Conservation (phyloP, 2,797 vertebrate species). For the Aphelocoma californica region DNA sequence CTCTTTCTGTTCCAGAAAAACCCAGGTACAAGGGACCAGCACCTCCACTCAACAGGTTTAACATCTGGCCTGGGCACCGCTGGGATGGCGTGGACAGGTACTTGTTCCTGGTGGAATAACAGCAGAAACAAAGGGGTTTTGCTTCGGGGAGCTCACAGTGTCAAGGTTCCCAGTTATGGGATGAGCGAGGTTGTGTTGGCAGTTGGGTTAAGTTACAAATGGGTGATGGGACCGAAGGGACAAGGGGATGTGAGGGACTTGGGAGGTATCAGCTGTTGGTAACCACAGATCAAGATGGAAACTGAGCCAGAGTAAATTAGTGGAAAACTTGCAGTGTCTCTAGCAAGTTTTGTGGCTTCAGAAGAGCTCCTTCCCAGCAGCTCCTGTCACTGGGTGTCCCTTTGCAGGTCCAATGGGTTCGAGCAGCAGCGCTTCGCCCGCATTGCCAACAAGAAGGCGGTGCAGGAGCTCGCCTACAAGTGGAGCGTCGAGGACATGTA, state of each 20-base stretch:
- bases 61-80: conserved; percentile 91
- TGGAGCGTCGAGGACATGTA: conserved; percentile 99
- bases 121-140: rapidly evolving
- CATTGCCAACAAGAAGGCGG: conserved; percentile 88
- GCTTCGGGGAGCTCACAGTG: rapidly evolving
- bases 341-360: rapidly evolving
- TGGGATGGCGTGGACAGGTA: conserved; percentile 98
- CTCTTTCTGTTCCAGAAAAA: conserved; percentile 74
- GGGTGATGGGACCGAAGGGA: neutral
- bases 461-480: conserved; percentile 93
- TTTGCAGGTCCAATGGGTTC: conserved; percentile 91
- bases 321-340: rapidly evolving
- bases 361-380: rapidly evolving
- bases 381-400: neutral
- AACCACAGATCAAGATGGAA: rapidly evolving
- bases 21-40: conserved; percentile 88
- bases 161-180: rapidly evolving
- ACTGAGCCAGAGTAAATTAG: rapidly evolving
- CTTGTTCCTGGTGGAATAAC: neutral
- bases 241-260: too few species aligned
- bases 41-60: conserved; percentile 94
- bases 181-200: rapidly evolving
- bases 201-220: rapidly evolving
- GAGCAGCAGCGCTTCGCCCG: conserved; percentile 90
- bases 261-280: rapidly evolving